Conservation (phyloP, 2,797 vertebrate genomes). For the Propithecus perrieri region DNA sequence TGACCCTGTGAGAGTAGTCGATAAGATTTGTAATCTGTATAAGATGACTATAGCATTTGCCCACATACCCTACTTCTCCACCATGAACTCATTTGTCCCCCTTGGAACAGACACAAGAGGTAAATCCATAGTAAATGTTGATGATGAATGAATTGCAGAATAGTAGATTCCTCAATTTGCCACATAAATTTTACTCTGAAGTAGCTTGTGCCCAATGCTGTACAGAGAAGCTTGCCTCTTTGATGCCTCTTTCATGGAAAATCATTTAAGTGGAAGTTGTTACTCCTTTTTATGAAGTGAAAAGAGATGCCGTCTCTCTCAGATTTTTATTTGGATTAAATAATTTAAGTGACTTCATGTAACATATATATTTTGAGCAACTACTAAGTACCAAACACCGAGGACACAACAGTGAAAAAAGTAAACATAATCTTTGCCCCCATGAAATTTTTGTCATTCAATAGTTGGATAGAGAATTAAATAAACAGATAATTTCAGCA, state of each 20-base stretch:
- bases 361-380: not conserved
- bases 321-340: not conserved
- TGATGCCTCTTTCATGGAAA: not conserved
- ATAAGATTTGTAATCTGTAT: not conserved
- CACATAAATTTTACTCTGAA: not conserved
- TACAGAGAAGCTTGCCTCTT: not conserved
- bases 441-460: not conserved
- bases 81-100: not conserved
- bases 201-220: not conserved
- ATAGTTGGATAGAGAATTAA: not conserved
- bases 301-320: not conserved
- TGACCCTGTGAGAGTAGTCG: not conserved
- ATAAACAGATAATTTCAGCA: not conserved
- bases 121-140: not conserved
- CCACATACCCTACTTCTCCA: not conserved
- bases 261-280: not conserved
- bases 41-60: not conserved
- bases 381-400: not conserved
- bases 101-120: not conserved
- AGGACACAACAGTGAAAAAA: not conserved
- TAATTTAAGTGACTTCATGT: not conserved
- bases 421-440: not conserved
- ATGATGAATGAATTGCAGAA: not conserved
- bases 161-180: not conserved
- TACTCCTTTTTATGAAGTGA: not conserved